Evolutionary conservation across 2,797 vertebrate genomes (phyloP), one percentile per base, ranked within the genome.

Genomic region (Antrozous pallidus): DNA sequence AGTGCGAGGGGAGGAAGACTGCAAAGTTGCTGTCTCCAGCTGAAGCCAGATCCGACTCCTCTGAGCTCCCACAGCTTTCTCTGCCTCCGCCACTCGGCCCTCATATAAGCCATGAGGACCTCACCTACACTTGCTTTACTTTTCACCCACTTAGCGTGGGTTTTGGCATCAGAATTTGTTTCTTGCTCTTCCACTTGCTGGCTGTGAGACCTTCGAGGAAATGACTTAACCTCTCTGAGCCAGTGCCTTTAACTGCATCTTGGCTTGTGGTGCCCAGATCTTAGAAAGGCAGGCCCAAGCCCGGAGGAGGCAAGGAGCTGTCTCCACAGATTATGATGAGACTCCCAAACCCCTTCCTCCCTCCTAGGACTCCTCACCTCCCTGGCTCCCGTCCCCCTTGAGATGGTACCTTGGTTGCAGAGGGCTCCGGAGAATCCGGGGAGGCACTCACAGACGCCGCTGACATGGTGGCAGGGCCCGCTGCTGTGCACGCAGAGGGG

Each of bases 401-500:
- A n/a, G n/a, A 61, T 6, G 16, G 86, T 99, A 99, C 99, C 99
- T 99, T 99, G 99, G 98, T 99, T 99, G 98, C 99, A 99, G 97
- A 99, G 98, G 0, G 98, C 97, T 6, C 99, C 99, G 0, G 98
- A 98, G 98, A 99, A 99, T 61, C 99, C 99, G 0, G 99, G 99
- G 95, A 99, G 98, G 96, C 99, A 99, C 71, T 99, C 99, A 28
- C 99, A 99, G 97, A 98, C 98, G 79, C 99, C 99, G 0, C 99
- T 99, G 97, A 99, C 88, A 9, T 99, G 99, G 97, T 99, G 99
- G 94, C 99, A 99, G 0, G 99, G 99, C 16, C 99, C 99, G 0
- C 97, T 99, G 98, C 99, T 99, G 98, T 99, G 99, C 95, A 99
- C 98, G 10, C 99, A 99, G 95, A 99, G 99, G 0, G 99, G 99